Evolutionary conservation across 2,113 vertebrate genomes (phyloP).

Genomic region (Rousettus leschenaultii): DNA sequence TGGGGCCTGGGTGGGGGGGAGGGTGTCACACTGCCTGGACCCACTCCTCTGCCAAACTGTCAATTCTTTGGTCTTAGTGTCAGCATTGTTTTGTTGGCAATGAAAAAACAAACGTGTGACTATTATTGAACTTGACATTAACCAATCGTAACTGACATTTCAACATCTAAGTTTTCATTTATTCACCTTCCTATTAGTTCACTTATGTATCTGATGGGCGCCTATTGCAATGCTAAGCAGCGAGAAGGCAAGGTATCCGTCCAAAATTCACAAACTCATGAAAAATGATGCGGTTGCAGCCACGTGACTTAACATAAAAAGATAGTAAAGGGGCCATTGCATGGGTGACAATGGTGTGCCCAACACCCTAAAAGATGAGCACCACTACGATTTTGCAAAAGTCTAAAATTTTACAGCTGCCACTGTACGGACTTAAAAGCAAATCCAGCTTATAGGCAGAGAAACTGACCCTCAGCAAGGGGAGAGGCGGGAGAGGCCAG

Average conservation of each 20-base stretch:
- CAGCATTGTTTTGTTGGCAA: neutral
- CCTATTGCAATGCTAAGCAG: fast-evolving
- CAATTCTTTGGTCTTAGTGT: neutral
- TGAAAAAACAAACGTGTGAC: neutral
- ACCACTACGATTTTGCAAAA: neutral
- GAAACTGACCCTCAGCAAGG: neutral
- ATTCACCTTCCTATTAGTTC: neutral
- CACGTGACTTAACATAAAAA: neutral
- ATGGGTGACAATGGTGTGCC: fast-evolving
- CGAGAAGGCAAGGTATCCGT: neutral
- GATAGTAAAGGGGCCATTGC: neutral
- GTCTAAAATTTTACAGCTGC: neutral
- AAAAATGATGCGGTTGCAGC: neutral
- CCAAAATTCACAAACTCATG: neutral
- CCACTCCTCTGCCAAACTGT: fast-evolving
- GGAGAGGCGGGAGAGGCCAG: neutral
- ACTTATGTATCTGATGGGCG: neutral
- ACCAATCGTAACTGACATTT: neutral
- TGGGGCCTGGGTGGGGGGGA: neutral
- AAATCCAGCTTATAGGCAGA: neutral
- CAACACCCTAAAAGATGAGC: neutral
- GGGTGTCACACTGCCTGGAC: neutral
- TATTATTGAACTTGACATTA: neutral
- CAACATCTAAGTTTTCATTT: neutral
- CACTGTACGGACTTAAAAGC: fast-evolving